Evolutionary conservation across 2,113 vertebrate species (phyloP).

Genomic region (Pomatostomus ruficeps): DNA sequence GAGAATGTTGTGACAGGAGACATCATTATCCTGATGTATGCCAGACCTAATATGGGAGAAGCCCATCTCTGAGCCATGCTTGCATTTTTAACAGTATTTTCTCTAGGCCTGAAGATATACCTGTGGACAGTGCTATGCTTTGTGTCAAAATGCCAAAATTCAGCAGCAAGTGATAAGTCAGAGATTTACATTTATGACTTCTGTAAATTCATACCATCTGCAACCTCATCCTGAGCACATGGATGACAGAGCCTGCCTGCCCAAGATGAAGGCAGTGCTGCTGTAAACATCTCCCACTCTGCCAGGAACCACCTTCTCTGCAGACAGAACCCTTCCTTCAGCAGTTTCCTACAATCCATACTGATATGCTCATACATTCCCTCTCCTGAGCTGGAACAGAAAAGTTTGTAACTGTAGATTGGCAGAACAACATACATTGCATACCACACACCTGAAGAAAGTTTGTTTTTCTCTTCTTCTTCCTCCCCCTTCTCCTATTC

Average conservation of each 20-base stretch:
- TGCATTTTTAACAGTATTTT: neutral
- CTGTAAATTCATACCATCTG: neutral
- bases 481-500: neutral
- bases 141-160: neutral
- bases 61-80: neutral
- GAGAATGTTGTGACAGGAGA: neutral
- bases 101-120: neutral
- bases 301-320: neutral
- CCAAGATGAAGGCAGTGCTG: neutral
- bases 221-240: accelerated
- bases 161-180: neutral
- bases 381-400: neutral
- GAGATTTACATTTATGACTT: neutral
- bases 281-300: neutral
- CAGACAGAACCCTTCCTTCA: neutral
- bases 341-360: neutral
- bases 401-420: neutral
- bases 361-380: neutral
- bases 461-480: neutral
- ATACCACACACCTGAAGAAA: neutral
- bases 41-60: neutral
- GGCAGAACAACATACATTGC: neutral
- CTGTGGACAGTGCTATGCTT: neutral
- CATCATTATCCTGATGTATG: neutral
- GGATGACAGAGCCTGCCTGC: neutral